Conservation (phyloP, 2,797 vertebrate genomes). For the Scomberomorus guttatus region DNA sequence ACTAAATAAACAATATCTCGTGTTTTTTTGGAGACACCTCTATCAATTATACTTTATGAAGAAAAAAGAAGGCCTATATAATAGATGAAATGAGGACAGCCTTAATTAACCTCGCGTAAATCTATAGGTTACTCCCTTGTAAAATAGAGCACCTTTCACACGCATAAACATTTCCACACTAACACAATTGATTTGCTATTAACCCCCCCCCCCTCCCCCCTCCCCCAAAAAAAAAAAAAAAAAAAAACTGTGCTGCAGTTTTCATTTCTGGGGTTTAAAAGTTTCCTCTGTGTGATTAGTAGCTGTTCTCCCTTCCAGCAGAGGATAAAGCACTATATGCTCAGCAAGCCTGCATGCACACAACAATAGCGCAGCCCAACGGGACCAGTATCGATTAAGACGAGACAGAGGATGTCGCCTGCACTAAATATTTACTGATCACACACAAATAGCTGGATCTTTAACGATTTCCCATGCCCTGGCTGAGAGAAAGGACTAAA, state of each 20-base stretch:
- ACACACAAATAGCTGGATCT: slow-evolving; percentile 93
- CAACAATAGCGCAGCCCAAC: slow-evolving; percentile 89
- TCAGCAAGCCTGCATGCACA: slow-evolving; percentile 83
- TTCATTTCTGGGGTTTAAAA: slow-evolving; percentile 54
- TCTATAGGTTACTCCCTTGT: slow-evolving; percentile 1
- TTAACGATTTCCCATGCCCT: slow-evolving; percentile 92
- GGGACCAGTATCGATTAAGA: slow-evolving; percentile 93
- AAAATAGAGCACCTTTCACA: slow-evolving; percentile 27
- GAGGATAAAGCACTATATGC: slow-evolving; percentile 73
- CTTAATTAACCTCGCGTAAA: slow-evolving; percentile 50
- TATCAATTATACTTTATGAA: slow-evolving; percentile 22
- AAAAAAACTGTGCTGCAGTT: slow-evolving; percentile 34
- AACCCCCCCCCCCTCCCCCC: neutral
- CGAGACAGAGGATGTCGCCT: slow-evolving; percentile 92
- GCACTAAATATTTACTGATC: slow-evolving; percentile 99
- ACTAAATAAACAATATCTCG: neutral
- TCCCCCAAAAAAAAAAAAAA: no score
- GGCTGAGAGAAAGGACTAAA: slow-evolving; percentile 90
- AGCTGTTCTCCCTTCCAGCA: slow-evolving; percentile 59
- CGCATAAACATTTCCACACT: slow-evolving; percentile 39
- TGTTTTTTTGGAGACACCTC: neutral
- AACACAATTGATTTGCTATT: slow-evolving; percentile 46
- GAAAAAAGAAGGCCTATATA: slow-evolving; percentile 10
- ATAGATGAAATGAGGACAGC: slow-evolving; percentile 27
- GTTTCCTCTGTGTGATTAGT: slow-evolving; percentile 63